Base-by-base conservation (phyloP, 2,113 vertebrate species). In the Oenanthe oenanthe region DNA sequence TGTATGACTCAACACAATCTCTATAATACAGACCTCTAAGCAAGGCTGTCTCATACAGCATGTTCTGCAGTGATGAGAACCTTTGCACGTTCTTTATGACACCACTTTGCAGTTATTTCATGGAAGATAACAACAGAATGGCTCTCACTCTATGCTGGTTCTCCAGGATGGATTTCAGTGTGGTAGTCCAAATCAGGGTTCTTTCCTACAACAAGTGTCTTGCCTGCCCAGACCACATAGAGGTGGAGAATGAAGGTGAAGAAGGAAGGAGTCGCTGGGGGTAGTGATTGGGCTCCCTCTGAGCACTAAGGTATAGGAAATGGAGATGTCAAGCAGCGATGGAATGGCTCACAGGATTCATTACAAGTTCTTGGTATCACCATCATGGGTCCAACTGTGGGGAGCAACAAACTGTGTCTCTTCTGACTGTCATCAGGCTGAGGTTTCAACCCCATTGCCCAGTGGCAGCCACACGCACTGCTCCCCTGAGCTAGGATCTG, bases 391-490 rank as follows among this genome's bases (percentile, higher is more conserved):
- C n/a, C 71, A 71, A 7, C 53, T 40, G 40, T 11, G 24, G 48
- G 57, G 16, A 71, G 56, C 51, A 62, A 63, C 12, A 45, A 65
- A 56, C 31, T 32, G 28, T 1, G 51, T 18, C 17, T 75, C 77
- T 82, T 56, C 40, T 60, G 48, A 32, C 31, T 12, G 8, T 25
- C 77, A 61, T 71, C 48, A 28, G 40, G 28, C 25, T 63, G n/a
- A 61, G 71, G 53, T 82, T 92, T 74, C 81, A 78, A 29, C 18
- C 3, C 0, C 20, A 16, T 7, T 4, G 4, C 51, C 28, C 9
- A 47, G 29, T 1, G 1, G 71, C 43, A 62, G 53, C 32, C 0
- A 1, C 10, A 50, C 0, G 0, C 61, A 19, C 5, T 4, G 3
- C 19, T 62, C 31, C 63, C 34, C 47, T 45, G 40, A 71, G 50